These are phyloP conservation scores for Pseudopleuronectes americanus DNA, from an alignment of 2,797 vertebrate genomes.

Conservation along the genomic window DNA sequence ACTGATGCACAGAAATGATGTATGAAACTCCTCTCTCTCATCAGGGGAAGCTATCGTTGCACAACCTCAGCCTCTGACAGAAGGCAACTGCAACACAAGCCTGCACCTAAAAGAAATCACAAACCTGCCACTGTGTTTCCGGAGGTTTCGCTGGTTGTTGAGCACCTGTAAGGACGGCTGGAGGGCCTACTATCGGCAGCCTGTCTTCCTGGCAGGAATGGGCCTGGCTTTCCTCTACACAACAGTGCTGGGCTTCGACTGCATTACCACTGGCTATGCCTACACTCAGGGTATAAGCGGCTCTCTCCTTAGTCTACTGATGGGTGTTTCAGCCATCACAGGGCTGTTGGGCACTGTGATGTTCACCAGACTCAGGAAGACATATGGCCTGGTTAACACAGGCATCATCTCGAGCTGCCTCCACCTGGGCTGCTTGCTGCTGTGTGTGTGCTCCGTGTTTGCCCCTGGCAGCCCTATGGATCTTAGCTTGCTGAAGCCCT, in stretches of 20 bases:
- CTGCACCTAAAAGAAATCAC: slow-evolving; percentile 65
- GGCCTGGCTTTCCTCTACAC: slow-evolving; percentile 88
- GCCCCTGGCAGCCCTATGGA: slow-evolving; percentile 87
- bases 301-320: slow-evolving; percentile 87
- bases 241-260: slow-evolving; percentile 87
- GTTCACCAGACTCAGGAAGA: slow-evolving; percentile 85
- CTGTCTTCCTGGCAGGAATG: slow-evolving; percentile 85
- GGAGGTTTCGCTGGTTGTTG: slow-evolving; percentile 73
- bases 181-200: slow-evolving; percentile 84
- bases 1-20: slow-evolving; percentile 34
- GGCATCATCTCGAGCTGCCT: slow-evolving; percentile 86
- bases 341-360: slow-evolving; percentile 86
- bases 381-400: slow-evolving; percentile 84
- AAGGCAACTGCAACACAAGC: slow-evolving; percentile 65
- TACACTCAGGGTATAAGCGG: slow-evolving; percentile 88
- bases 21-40: slow-evolving; percentile 45
- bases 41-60: slow-evolving; percentile 63
- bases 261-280: slow-evolving; percentile 87
- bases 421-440: slow-evolving; percentile 84
- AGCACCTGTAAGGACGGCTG: slow-evolving; percentile 81
- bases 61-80: slow-evolving; percentile 56
- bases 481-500: slow-evolving; percentile 78
- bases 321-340: slow-evolving; percentile 84
- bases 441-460: slow-evolving; percentile 87
- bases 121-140: slow-evolving; percentile 73